These are phyloP conservation scores for Dendropsophus ebraccatus DNA, from an alignment of 2,113 vertebrate genomes.

Conservation along the genomic window DNA sequence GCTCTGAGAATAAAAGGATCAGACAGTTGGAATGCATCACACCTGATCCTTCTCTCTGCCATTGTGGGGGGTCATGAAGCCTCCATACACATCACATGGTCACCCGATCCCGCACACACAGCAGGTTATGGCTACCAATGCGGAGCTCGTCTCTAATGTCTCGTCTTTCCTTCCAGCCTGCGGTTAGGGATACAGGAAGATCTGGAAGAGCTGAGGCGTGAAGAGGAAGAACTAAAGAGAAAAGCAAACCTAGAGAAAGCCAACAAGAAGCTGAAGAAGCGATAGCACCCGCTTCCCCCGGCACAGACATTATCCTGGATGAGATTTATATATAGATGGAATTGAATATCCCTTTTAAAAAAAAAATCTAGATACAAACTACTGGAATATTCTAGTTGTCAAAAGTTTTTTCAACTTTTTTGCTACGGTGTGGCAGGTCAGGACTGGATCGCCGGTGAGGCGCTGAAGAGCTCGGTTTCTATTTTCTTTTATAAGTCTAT, in stretches of 20 bases:
- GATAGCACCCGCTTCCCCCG: conserved; percentile 64
- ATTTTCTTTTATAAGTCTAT: conserved; percentile 24
- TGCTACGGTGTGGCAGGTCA: conserved; percentile 5
- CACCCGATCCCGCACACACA: no score
- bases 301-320: background rate
- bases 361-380: background rate
- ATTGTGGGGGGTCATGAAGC: no score
- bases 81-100: no score
- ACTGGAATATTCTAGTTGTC: conserved; percentile 5
- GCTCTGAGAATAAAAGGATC: no score
- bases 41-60: no score
- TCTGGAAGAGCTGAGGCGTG: conserved; percentile 83
- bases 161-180: conserved; percentile 72
- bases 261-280: conserved; percentile 79
- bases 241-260: conserved; percentile 63
- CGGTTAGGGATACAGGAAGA: conserved; percentile 88
- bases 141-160: background rate
- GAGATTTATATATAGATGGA: background rate
- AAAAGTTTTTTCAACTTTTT: conserved; percentile 21
- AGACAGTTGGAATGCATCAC: no score
- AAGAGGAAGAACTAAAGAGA: conserved; percentile 82
- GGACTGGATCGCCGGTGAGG: background rate
- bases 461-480: background rate
- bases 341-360: background rate
- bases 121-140: no score